A percentile compares a stretch with the other conserved stretches of the same genome.
Conservation (phyloP, 1,140 invertebrate species). For the Pseudomyrmex concolor region DNA sequence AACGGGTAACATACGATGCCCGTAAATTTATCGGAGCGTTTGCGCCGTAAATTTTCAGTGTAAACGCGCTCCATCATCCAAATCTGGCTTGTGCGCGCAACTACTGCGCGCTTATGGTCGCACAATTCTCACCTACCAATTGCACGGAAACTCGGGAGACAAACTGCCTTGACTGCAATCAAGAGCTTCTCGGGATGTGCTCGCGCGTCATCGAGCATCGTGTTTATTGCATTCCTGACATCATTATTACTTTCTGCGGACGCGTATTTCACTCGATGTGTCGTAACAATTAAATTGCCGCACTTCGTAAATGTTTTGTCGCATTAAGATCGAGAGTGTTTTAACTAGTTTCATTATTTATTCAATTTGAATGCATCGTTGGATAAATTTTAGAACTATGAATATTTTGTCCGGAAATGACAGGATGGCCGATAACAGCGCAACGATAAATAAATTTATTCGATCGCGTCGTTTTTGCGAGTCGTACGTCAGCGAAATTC, state of each 20-base stretch:
- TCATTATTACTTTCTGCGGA: slow-evolving; percentile 1
- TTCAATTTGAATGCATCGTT: not conserved
- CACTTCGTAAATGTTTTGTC: not conserved
- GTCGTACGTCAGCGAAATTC: slow-evolving; percentile 34
- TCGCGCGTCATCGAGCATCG: slow-evolving; percentile 12
- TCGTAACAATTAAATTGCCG: not conserved
- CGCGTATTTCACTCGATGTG: not conserved
- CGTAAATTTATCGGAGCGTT: slow-evolving; percentile 76
- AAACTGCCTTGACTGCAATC: slow-evolving; percentile 47
- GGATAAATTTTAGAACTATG: not conserved
- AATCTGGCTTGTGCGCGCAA: slow-evolving; percentile 11
- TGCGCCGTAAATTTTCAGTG: slow-evolving; percentile 76
- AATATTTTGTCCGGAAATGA: not conserved
- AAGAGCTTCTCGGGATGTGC: slow-evolving; percentile 43
- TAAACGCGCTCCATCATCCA: slow-evolving; percentile 64
- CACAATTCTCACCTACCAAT: slow-evolving; percentile 55
- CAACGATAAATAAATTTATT: slow-evolving; percentile 57
- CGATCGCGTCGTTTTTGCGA: slow-evolving; percentile 16
- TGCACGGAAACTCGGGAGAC: slow-evolving; percentile 47
- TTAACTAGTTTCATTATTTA: not conserved
- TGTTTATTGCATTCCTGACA: slow-evolving; percentile 19
- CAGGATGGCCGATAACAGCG: not conserved
- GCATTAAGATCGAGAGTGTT: not conserved
- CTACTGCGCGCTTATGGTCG: slow-evolving; percentile 38
- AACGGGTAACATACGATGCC: slow-evolving; percentile 59